Percentiles rank a stretch among this genome's conserved stretches.
Conservation (phyloP, 2,113 vertebrate genomes). For the Lamprotornis superbus region DNA sequence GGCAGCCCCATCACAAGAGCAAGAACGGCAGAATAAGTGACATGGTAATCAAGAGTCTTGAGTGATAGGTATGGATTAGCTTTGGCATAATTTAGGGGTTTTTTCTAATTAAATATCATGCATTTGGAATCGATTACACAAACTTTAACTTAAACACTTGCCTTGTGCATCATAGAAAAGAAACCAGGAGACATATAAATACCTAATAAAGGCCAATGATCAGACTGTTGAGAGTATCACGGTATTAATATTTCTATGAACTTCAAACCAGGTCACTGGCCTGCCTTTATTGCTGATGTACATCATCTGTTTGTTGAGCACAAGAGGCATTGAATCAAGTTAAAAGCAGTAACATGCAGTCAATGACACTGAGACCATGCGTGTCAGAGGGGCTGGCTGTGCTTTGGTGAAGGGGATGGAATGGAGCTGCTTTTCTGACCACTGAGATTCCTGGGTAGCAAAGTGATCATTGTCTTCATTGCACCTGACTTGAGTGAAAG, state of each 20-base stretch:
- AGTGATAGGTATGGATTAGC: background rate
- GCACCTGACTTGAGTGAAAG: background rate
- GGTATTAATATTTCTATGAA: background rate
- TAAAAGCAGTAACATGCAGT: background rate
- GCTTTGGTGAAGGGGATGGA: background rate
- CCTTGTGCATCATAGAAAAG: background rate
- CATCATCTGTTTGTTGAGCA: background rate
- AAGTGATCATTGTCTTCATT: too few species aligned
- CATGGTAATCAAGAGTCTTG: background rate
- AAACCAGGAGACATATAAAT: background rate
- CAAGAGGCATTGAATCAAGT: background rate
- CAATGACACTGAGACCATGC: rapidly evolving
- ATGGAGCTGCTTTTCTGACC: background rate
- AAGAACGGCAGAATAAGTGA: background rate
- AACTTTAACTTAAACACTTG: background rate
- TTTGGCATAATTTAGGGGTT: background rate
- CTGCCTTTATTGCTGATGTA: background rate
- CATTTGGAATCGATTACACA: background rate
- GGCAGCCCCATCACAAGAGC: background rate
- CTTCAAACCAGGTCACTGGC: background rate
- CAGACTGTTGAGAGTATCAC: background rate
- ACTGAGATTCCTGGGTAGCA: background rate
- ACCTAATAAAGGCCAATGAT: background rate
- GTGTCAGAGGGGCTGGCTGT: background rate
- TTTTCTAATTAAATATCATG: background rate